Evolutionary conservation across 37 sponge, comb jelly and placozoan species (phyloP).

Genomic region (Aplysina aerophoba): DNA sequence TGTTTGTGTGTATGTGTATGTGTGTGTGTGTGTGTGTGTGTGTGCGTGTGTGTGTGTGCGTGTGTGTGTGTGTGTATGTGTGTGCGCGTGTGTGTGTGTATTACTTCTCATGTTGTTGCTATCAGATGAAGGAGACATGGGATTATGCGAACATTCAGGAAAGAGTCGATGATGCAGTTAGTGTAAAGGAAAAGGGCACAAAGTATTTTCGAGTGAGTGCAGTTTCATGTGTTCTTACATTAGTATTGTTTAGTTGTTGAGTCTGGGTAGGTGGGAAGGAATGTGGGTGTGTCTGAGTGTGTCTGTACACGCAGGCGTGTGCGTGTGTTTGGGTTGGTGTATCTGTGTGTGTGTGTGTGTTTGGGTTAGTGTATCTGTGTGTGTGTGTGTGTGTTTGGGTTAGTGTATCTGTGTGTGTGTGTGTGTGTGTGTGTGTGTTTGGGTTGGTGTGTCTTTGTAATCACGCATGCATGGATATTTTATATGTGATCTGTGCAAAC

Average conservation of each 20-base stretch:
- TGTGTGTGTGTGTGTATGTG: too few species aligned
- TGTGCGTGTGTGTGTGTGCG: too few species aligned
- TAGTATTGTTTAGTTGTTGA: too few species aligned
- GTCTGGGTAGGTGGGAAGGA: not conserved
- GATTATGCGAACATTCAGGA: conserved; percentile 83
- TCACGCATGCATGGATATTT: not conserved
- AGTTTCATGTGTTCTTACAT: too few species aligned
- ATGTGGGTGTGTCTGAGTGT: not conserved
- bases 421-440: not conserved
- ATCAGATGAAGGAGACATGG: conserved; percentile 72
- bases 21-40: not conserved
- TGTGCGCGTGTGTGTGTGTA: not conserved
- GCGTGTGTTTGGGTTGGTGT: too few species aligned
- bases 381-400: not conserved
- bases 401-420: not conserved
- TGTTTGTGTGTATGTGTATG: conserved; percentile 32
- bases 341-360: not conserved
- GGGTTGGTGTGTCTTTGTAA: too few species aligned
- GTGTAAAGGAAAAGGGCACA: conserved; percentile 82
- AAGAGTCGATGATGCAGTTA: conserved; percentile 65
- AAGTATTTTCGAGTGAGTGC: conserved; percentile 76
- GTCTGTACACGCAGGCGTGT: too few species aligned
- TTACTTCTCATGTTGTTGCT: not conserved
- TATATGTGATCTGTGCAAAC: not conserved
- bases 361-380: too few species aligned